Conservation (phyloP, 1,140 invertebrate genomes). For the Microplitis mediator region DNA sequence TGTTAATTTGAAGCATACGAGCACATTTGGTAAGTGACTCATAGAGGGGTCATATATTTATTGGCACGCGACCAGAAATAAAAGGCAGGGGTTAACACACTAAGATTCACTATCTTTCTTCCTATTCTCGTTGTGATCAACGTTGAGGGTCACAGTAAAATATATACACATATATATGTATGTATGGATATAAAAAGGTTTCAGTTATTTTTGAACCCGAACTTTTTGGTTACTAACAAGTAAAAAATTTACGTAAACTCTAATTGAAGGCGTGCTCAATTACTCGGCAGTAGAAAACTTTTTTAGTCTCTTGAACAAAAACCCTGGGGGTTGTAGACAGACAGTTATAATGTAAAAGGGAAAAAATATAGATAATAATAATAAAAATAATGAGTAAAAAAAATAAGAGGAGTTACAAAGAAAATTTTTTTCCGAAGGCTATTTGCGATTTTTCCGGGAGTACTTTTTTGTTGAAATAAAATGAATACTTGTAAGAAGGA, state of each 20-base stretch:
- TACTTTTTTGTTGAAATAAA: background rate
- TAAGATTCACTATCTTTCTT: background rate
- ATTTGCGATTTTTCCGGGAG: too few species aligned
- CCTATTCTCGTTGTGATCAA: background rate
- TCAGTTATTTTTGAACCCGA: background rate
- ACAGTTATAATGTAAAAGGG: too few species aligned
- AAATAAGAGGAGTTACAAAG: background rate
- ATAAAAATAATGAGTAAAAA: too few species aligned
- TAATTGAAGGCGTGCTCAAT: background rate
- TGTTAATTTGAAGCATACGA: too few species aligned
- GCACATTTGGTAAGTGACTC: background rate
- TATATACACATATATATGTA: background rate
- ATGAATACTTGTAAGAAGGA: too few species aligned
- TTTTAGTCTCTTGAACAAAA: too few species aligned
- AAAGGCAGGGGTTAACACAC: background rate
- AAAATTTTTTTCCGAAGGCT: too few species aligned
- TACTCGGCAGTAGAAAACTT: too few species aligned
- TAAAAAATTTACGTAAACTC: background rate
- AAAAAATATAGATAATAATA: too few species aligned
- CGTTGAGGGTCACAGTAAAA: background rate
- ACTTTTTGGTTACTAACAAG: background rate
- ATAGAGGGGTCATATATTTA: background rate
- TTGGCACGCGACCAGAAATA: slow-evolving; percentile 11
- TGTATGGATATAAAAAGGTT: background rate
- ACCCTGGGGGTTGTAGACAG: background rate